A percentile compares a stretch with the other conserved stretches of the same genome.
Evolutionary conservation across 2,888 invertebrate species (phyloP).

Genomic region (Dioctria rufipes): DNA sequence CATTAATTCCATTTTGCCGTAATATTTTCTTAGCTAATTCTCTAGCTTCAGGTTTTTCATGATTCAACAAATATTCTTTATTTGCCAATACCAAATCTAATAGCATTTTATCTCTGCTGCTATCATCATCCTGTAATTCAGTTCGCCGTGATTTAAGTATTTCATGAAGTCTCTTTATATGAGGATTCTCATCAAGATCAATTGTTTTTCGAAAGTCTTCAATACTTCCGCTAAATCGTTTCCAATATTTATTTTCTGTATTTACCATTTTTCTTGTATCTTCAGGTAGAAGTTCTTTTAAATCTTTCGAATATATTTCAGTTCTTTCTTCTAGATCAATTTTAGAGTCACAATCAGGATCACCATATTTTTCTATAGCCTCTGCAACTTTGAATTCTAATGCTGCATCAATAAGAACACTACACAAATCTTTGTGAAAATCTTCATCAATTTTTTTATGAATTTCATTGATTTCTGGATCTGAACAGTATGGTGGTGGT

Average conservation of each 20-base stretch:
- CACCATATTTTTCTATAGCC: conserved; percentile 29
- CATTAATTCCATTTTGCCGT: conserved; percentile 21
- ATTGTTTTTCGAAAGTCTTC: conserved; percentile 31
- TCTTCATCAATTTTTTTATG: conserved; percentile 43
- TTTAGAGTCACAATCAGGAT: not conserved
- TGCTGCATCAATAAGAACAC: conserved; percentile 28
- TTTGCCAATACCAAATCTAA: conserved; percentile 33
- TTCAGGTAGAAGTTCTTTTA: conserved; percentile 1
- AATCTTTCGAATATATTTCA: not conserved
- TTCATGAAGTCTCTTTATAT: conserved; percentile 23
- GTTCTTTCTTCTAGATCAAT: not conserved
- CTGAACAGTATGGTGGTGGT: conserved; percentile 5
- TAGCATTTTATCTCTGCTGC: conserved; percentile 4
- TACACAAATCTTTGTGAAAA: conserved; percentile 36
- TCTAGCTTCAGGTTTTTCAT: conserved; percentile 47
- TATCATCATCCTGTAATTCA: not conserved
- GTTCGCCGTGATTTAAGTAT: not conserved
- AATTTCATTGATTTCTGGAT: conserved; percentile 38
- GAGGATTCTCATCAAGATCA: conserved; percentile 28
- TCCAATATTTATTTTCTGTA: conserved; percentile 42
- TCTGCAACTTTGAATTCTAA: conserved; percentile 22
- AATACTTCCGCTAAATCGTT: conserved; percentile 7
- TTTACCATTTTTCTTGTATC: not conserved
- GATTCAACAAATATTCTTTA: conserved; percentile 48
- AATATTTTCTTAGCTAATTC: conserved; percentile 40